phyloP scores from a whole-genome alignment of 2,113 vertebrate genomes.

The Microtus oregoni region DNA sequence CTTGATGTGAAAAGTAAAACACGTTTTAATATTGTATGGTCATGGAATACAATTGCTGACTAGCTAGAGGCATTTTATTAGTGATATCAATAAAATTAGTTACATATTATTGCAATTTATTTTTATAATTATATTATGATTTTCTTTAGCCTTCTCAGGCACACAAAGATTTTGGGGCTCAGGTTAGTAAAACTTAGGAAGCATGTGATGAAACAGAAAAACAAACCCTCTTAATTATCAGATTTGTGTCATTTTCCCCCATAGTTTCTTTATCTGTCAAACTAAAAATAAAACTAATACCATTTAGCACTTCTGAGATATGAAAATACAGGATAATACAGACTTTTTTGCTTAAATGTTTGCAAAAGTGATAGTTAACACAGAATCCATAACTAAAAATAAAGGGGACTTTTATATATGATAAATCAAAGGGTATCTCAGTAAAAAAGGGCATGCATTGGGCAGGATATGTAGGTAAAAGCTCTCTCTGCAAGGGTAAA shows the following conservation, averaged over 20 bases:
- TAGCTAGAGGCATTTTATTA: constrained; percentile 18
- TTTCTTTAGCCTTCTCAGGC: neutral
- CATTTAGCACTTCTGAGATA: neutral
- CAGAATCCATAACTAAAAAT: neutral
- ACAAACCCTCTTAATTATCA: neutral
- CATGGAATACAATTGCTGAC: neutral
- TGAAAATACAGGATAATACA: constrained; percentile 8
- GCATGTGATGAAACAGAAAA: neutral
- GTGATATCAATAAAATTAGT: constrained; percentile 30
- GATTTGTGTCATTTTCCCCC: neutral
- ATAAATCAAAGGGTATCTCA: neutral
- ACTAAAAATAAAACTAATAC: neutral
- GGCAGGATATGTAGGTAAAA: neutral
- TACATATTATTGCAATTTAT: neutral
- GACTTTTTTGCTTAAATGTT: neutral
- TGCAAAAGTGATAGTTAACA: neutral
- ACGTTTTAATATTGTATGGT: neutral
- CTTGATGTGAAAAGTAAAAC: neutral
- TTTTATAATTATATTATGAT: neutral
- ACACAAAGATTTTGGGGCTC: neutral
- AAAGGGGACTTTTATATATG: neutral
- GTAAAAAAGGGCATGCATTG: neutral
- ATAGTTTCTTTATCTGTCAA: constrained; percentile 10
- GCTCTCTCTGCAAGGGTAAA: too few species aligned
- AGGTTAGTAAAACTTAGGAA: neutral